Conservation (phyloP, 2,888 invertebrate genomes). For the Melipona beecheii region DNA sequence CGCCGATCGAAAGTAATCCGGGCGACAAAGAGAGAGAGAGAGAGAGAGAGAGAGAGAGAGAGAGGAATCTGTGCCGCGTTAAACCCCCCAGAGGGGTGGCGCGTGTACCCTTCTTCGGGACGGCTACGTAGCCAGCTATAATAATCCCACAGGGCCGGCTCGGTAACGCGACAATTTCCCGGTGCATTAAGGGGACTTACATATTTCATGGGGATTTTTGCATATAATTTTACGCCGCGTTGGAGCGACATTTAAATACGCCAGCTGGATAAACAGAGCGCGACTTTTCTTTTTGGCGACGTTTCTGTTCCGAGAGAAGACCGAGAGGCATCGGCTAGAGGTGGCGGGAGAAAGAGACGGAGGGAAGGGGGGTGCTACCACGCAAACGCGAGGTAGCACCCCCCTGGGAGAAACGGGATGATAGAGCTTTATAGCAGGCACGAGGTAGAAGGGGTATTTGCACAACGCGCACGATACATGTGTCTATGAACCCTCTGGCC, state of each 20-base stretch:
- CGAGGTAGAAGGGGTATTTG: slow-evolving; percentile 75
- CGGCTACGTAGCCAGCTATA: slow-evolving; percentile 46
- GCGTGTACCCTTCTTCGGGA: slow-evolving; percentile 36
- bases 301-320: slow-evolving; percentile 41
- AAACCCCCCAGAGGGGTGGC: not conserved
- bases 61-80: slow-evolving; percentile 19
- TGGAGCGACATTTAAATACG: slow-evolving; percentile 83
- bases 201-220: slow-evolving; percentile 83
- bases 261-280: slow-evolving; percentile 83
- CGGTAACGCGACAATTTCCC: slow-evolving; percentile 81
- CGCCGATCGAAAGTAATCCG: not conserved
- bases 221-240: slow-evolving; percentile 84
- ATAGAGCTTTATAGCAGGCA: slow-evolving; percentile 58
- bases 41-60: not conserved
- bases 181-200: slow-evolving; percentile 82
- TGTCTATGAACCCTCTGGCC: slow-evolving; percentile 74
- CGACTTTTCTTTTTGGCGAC: slow-evolving; percentile 35
- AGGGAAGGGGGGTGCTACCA: too few relatives aligned
- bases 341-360: too few relatives aligned
- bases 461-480: slow-evolving; percentile 82
- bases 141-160: slow-evolving; percentile 76
- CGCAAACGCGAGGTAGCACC: slow-evolving; percentile 32
- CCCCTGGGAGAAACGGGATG: slow-evolving; percentile 64
- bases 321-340: slow-evolving; percentile 48
- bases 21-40: not conserved